Evolutionary conservation across 2,888 invertebrate species (phyloP), one percentile per base, ranked within the genome.

Genomic region (Sphaerophoria taeniata): DNA sequence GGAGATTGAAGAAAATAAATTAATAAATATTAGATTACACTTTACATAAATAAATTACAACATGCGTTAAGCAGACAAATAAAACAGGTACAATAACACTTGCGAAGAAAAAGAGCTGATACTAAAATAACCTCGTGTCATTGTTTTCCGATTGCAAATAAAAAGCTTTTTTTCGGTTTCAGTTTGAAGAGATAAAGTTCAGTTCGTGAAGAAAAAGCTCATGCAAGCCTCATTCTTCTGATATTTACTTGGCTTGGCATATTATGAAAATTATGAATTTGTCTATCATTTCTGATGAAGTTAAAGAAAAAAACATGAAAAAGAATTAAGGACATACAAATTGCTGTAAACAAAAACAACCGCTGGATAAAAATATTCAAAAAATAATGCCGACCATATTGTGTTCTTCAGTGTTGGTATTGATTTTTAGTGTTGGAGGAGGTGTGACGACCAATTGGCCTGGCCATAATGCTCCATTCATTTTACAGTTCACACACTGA

Each of bases 41-140:
- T 70, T 43, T 67, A 56, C 51, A 65, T 60, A 65, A 11, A 24
- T 24, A 24, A 34, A 63, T 72, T 65, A 72, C 55, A 75, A 69
- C 53, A 75, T 71, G 71, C 67, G 75, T 63, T 75, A 60, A 80
- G 65, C 72, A 70, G 58, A 76, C 3, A 43, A 43, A 43, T 5
- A 43, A 69, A 61, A 56, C 61, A 76, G 76, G 65, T 65, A 65
- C 36, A 80, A 70, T 80, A 63, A 81, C 73, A 81, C 80, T 78
- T 65, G 76, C 72, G 56, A 76, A 61, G 69, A 70, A 77, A 67
- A 72, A 80, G 69, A 72, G 69, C 80, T 73, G 76, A 85, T 77
- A 80, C 76, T 73, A 80, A 85, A 85, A 85, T 81, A 73, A 85
- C 80, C 85, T 85, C 80, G 70, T 85, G 85, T 85, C 80, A 85